Conservation (phyloP, 2,888 invertebrate species). For the Lasioglossum pauxillum region DNA sequence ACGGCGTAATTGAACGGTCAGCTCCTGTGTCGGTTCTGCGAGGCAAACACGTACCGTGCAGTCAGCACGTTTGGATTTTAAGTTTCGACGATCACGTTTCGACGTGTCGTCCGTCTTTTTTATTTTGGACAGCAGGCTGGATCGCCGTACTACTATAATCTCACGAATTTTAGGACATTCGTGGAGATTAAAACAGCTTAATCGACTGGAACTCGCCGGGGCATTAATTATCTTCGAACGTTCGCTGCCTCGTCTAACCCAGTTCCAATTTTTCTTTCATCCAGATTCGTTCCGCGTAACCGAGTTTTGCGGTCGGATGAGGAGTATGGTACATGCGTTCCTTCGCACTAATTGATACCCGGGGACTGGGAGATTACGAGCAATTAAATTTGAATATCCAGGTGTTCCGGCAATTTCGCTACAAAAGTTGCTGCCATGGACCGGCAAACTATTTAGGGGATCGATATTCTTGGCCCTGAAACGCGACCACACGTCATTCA, state of each 20-base stretch:
- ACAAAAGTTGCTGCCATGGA: neutral
- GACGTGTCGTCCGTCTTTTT: neutral
- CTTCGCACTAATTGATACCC: neutral
- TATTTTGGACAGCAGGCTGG: neutral
- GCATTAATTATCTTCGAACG: neutral
- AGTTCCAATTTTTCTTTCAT: neutral
- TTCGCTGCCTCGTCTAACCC: neutral
- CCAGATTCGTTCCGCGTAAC: neutral
- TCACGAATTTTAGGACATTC: neutral
- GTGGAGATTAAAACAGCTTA: neutral
- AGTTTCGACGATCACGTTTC: constrained; percentile 59
- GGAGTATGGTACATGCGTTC: neutral
- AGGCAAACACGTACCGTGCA: constrained; percentile 77
- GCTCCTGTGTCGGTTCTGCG: constrained; percentile 64
- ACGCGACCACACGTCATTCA: constrained; percentile 34
- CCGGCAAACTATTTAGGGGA: constrained; percentile 16
- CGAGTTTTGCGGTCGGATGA: neutral
- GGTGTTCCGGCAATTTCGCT: neutral
- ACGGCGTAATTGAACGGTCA: constrained; percentile 80
- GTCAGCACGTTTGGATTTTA: constrained; percentile 77
- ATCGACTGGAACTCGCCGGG: neutral
- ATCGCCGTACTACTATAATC: neutral
- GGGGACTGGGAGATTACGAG: neutral
- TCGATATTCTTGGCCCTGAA: constrained; percentile 11
- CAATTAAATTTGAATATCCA: neutral